Evolutionary conservation across 2,888 invertebrate genomes (phyloP), one percentile per base, ranked within the genome.

Genomic region (Didymodactylos carnosus): DNA sequence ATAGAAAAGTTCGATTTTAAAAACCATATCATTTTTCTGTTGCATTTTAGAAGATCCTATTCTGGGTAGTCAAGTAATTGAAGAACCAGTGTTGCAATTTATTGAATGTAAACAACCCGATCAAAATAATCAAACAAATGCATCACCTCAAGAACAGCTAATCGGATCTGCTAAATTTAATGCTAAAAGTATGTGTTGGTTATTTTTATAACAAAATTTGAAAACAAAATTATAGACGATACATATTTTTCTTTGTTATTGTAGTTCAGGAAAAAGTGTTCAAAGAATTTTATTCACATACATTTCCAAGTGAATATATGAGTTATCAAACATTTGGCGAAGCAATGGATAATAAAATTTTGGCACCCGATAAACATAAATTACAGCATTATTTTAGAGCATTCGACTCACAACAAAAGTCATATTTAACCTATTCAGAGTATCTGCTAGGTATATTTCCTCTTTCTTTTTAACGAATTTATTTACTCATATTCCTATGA

Each of bases 341-440:
- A 62, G 35, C 35, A n/a, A 62, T 62, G 62, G 35, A 62, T 35
- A 62, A 62, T 35, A 72, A 69, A 40, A 19, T 69, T 40, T 35
- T 25, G 8, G 35, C 13, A 16, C 7, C 4, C 5, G 53, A 43
- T 27, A 72, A 25, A 69, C 40, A 35, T 25, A 70, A 35, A 41
- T 19, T 72, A 13, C 46, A 71, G 29, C 40, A 51, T 13, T 73
- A 71, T 46, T 72, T 75, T 70, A 87, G 88, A 79, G 84, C 88
- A 6, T 88, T 88, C 53, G 88, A 88, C 79, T 77, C 86, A 29
- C 81, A 81, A 2, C 81, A 83, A 8, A 82, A 86, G 72, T 84
- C 84, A 23, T 87, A 86, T 3, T 79, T 88, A 25, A 85, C 87
- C 0, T 87, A 86, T 78, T 78, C 84, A 71, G 88, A 88, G 78